Evolutionary conservation across 2,888 invertebrate genomes (phyloP), one percentile per base, ranked within the genome.

Genomic region (Lycaena phlaeas): DNA sequence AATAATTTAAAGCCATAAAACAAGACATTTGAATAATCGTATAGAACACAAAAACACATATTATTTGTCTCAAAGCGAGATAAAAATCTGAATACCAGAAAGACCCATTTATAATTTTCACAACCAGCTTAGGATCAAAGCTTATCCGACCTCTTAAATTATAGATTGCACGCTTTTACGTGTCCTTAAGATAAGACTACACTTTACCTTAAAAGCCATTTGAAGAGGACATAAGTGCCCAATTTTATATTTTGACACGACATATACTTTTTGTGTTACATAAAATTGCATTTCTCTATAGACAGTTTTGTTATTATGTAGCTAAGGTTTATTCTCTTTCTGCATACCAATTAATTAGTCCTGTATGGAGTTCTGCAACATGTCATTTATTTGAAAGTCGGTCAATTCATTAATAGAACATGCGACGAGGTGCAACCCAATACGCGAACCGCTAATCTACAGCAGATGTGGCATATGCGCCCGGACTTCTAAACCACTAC

Each of bases 401-500:
- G 22, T 69, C 69, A 5, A 2, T 5, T 66, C 55, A 54, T 56
- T 44, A 45, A 49, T 57, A 53, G 64, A 66, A 67, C 61, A 57
- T 51, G 70, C 28, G n/a, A n/a, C n/a, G 69, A 72, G 58, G 51
- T 57, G 73, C 65, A 69, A 70, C 64, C 64, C 67, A 68, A 67
- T 68, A 70, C 67, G 61, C 59, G 57, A 60, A n/a, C n/a, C n/a
- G 57, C 68, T 72, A 69, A 72, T 73, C 61, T 64, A 57, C 64
- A 61, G 69, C 79, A 79, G 68, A 67, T 79, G 78, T 55, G 59
- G 38, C 51, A 53, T n/a, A n/a, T 54, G 52, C 53, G 22, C 54
- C 70, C 76, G 81, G 81, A 69, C 76, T 84, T 82, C 78, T 82
- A 76, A 79, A 48, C 63, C 82, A 77, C 60, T 84, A 71, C 76